These are phyloP conservation scores for Brenthis ino DNA, from an alignment of 2,888 invertebrate species.

Conservation along the genomic window DNA sequence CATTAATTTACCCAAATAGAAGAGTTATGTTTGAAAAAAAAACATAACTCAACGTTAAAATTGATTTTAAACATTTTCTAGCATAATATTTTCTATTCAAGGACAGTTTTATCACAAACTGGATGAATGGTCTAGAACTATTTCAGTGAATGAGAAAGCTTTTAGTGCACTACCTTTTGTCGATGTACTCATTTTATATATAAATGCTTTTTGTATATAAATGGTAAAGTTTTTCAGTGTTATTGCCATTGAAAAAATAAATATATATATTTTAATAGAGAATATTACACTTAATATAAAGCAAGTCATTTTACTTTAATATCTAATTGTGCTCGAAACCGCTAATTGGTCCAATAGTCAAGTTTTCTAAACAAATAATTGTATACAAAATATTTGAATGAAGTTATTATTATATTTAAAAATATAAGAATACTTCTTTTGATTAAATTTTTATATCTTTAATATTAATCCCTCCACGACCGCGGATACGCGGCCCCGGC, in stretches of 20 bases:
- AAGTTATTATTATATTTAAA: too few species aligned
- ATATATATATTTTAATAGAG: conserved; percentile 2
- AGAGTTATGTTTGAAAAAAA: neutral
- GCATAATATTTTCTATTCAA: conserved; percentile 13
- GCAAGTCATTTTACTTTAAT: too few species aligned
- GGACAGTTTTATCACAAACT: conserved; percentile 25
- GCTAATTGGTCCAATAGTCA: too few species aligned
- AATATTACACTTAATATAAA: neutral
- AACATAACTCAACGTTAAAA: neutral
- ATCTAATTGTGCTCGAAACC: too few species aligned
- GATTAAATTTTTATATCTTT: too few species aligned
- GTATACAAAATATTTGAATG: too few species aligned
- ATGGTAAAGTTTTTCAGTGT: conserved; percentile 14
- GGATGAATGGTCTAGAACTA: conserved; percentile 19
- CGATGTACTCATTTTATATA: conserved; percentile 1
- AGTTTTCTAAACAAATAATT: too few species aligned
- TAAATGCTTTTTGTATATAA: conserved; percentile 11
- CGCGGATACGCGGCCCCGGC: too few species aligned
- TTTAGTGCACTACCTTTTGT: conserved; percentile 25
- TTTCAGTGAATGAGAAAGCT: conserved; percentile 27
- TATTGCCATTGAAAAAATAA: conserved; percentile 17
- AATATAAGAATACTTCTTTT: too few species aligned
- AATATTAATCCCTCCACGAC: too few species aligned
- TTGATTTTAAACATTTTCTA: neutral
- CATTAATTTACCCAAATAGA: too few species aligned